Evolutionary conservation across 2,888 invertebrate species (phyloP).

Genomic region (Trichogramma evanescens): DNA sequence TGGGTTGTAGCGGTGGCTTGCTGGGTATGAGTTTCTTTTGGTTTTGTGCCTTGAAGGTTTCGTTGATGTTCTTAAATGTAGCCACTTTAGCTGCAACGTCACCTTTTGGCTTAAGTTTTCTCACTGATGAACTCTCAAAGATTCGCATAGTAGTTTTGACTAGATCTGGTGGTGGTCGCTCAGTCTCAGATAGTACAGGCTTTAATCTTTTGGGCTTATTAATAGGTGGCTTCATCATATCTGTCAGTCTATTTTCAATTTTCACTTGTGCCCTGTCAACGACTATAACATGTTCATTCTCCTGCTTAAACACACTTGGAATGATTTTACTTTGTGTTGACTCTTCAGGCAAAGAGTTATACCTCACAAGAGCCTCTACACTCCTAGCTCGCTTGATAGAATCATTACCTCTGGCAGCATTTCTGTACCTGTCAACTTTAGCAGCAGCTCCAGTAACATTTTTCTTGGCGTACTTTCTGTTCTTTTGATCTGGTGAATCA

Average conservation of each 20-base stretch:
- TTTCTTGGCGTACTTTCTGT: slow-evolving; percentile 35
- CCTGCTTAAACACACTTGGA: slow-evolving; percentile 29
- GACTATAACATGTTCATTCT: slow-evolving; percentile 51
- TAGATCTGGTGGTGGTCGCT: slow-evolving; percentile 81
- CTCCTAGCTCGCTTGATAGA: slow-evolving; percentile 78
- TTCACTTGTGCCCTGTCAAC: slow-evolving; percentile 41
- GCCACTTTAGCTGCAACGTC: slow-evolving; percentile 62
- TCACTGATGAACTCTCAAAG: slow-evolving; percentile 60
- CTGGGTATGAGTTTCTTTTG: slow-evolving; percentile 44
- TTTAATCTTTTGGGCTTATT: slow-evolving; percentile 58
- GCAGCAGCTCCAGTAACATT: slow-evolving; percentile 20
- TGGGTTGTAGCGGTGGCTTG: slow-evolving; percentile 50
- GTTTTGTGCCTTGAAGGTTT: slow-evolving; percentile 49
- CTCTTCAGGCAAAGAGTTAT: slow-evolving; percentile 45
- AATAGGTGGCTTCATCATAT: slow-evolving; percentile 46
- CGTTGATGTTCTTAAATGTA: slow-evolving; percentile 58
- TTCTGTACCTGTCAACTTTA: slow-evolving; percentile 49
- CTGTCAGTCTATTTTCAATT: slow-evolving; percentile 38
- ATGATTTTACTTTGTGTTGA: slow-evolving; percentile 3
- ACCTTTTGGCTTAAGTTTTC: slow-evolving; percentile 45
- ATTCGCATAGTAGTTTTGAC: slow-evolving; percentile 79
- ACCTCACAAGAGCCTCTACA: slow-evolving; percentile 73
- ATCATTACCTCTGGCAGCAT: slow-evolving; percentile 54
- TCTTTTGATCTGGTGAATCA: slow-evolving; percentile 31
- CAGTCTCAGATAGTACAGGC: slow-evolving; percentile 63